Conservation (phyloP, 2,113 vertebrate genomes). For the Paratilapia polleni region DNA sequence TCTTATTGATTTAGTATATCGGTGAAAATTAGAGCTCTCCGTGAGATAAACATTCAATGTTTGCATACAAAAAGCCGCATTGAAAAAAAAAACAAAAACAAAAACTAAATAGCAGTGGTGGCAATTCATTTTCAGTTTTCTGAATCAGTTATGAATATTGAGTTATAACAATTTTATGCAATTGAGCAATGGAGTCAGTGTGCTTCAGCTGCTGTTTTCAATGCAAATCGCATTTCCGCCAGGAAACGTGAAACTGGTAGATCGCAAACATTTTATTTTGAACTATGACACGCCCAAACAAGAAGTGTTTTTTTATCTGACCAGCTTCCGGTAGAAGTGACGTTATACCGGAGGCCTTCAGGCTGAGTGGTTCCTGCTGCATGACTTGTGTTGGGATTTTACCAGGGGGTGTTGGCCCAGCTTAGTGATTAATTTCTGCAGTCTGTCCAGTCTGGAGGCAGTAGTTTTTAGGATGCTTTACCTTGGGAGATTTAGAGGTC, state of each 20-base stretch:
- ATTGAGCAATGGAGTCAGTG: no score
- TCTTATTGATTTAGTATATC: no score
- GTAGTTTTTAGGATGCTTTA: background rate
- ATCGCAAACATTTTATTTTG: background rate
- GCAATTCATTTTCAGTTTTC: no score
- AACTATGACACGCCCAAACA: background rate
- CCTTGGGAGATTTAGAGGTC: background rate
- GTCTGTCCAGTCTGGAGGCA: background rate
- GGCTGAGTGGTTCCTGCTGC: background rate
- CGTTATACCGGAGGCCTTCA: accelerated
- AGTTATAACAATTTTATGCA: no score
- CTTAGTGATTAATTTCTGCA: background rate
- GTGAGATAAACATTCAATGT: no score
- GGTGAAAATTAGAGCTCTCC: no score
- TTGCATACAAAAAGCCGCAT: no score
- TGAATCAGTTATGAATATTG: no score
- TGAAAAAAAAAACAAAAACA: no score
- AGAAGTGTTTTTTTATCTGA: background rate
- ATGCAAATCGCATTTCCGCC: background rate
- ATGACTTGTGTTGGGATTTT: accelerated
- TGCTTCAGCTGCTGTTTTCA: background rate
- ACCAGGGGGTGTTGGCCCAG: background rate
- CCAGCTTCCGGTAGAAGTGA: background rate
- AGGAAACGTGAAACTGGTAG: background rate
- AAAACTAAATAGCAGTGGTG: no score